Evolutionary conservation across 1,140 invertebrate genomes (phyloP), one percentile per base, ranked within the genome.

Genomic region (Drosophila parabipectinata): DNA sequence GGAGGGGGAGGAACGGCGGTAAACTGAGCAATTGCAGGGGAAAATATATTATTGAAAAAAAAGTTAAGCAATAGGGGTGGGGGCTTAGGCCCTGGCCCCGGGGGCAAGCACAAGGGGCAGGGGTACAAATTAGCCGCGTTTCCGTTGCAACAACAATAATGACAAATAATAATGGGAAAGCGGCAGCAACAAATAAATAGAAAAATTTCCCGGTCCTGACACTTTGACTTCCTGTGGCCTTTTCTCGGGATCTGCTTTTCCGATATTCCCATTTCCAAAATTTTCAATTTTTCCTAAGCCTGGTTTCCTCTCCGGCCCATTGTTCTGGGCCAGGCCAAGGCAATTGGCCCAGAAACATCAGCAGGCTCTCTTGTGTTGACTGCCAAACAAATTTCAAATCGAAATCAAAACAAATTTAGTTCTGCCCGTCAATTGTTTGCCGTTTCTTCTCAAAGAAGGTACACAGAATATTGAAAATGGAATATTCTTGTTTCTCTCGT

Each of bases 141-240:
- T 88, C 83, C 83, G 41, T 44, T 14, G 41, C 66, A 45, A 48
- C 30, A 59, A 44, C 64, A 79, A 62, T 62, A 54, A 72, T 67
- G 63, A 67, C 63, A 67, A 67, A 64, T 64, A 67, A 44, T 63
- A 57, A 47, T 21, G 18, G 15, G 4, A 47, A 21, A 21, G 39
- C 63, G 53, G 47, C 53, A 75, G 60, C 57, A 39, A 53, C 64
- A 69, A 69, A 71, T 57, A 69, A 69, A 69, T 69, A 50, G 66
- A 57, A 69, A 69, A 69, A 71, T 63, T 64, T 71, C 52, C 10
- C 41, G 58, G 7, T 50, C 66, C 64, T 83, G 83, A 83, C 79
- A 88, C 83, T 88, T 88, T 83, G 83, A 88, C 83, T 88, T 88
- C 83, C 83, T 88, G 83, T 88, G 83, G 79, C 83, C 78, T 83